Percentiles rank a stretch among this genome's conserved stretches.
Evolutionary conservation across 1,140 invertebrate species (phyloP).

Genomic region (Drosophila mojavensis): DNA sequence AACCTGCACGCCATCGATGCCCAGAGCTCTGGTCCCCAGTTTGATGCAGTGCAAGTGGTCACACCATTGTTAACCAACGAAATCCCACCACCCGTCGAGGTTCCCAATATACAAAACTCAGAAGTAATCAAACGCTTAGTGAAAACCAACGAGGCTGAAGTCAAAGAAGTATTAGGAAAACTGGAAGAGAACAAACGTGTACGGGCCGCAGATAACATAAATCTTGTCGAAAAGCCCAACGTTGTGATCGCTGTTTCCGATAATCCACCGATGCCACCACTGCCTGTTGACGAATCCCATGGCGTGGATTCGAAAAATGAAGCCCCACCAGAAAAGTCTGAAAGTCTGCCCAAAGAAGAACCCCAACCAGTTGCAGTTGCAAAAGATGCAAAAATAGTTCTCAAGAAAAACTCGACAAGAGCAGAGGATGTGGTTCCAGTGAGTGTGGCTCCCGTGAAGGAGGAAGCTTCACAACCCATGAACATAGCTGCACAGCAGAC

Average conservation of each 20-base stretch:
- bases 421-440: background rate
- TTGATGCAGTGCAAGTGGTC: slow-evolving; percentile 51
- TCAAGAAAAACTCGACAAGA: slow-evolving; percentile 31
- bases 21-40: slow-evolving; percentile 81
- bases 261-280: slow-evolving; percentile 62
- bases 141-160: slow-evolving; percentile 21
- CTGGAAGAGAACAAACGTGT: slow-evolving; percentile 35
- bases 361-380: slow-evolving; percentile 6
- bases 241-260: slow-evolving; percentile 34
- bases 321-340: slow-evolving; percentile 9
- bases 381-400: slow-evolving; percentile 4
- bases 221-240: slow-evolving; percentile 36
- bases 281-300: slow-evolving; percentile 72
- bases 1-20: slow-evolving; percentile 91
- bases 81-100: slow-evolving; percentile 48
- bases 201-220: slow-evolving; percentile 7
- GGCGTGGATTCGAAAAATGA: slow-evolving; percentile 27
- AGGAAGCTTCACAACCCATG: background rate
- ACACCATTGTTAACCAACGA: slow-evolving; percentile 71
- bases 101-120: slow-evolving; percentile 50
- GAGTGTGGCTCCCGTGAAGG: background rate
- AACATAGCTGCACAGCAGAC: slow-evolving; percentile 36
- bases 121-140: slow-evolving; percentile 57
- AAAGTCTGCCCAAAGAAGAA: background rate
- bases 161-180: slow-evolving; percentile 38